These are phyloP conservation scores for Schlechtendalia chinensis DNA, from an alignment of 1,140 invertebrate genomes.

Conservation along the genomic window DNA sequence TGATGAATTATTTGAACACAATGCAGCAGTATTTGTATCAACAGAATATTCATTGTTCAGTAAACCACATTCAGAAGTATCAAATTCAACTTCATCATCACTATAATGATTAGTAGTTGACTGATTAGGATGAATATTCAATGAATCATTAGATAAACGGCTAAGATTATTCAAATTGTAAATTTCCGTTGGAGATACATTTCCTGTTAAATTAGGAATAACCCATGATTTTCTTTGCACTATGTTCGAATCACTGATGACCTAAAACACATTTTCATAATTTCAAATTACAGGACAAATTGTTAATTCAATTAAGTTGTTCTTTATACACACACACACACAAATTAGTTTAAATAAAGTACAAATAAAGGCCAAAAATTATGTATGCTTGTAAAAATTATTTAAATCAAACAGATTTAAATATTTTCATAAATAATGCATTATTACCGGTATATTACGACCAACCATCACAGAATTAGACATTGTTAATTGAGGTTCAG, in stretches of 20 bases:
- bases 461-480: background rate
- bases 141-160: background rate
- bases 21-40: no score
- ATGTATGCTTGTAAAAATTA: background rate
- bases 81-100: slow-evolving; percentile 31
- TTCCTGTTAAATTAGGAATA: background rate
- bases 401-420: background rate
- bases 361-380: background rate
- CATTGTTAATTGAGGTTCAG: background rate
- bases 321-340: no score
- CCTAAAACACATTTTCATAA: slow-evolving; percentile 5
- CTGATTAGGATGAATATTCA: no score
- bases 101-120: slow-evolving; percentile 17
- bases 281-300: no score
- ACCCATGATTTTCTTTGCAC: slow-evolving; percentile 27
- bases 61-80: background rate
- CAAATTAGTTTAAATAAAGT: no score
- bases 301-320: no score
- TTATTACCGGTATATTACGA: slow-evolving; percentile 37
- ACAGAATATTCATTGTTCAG: background rate
- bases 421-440: background rate
- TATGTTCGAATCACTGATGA: background rate
- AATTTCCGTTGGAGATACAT: background rate
- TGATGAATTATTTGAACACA: background rate
- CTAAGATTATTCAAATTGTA: background rate